Base-by-base conservation (phyloP, 92 coral and sea anemone species). In the Parazoanthus swiftii region DNA sequence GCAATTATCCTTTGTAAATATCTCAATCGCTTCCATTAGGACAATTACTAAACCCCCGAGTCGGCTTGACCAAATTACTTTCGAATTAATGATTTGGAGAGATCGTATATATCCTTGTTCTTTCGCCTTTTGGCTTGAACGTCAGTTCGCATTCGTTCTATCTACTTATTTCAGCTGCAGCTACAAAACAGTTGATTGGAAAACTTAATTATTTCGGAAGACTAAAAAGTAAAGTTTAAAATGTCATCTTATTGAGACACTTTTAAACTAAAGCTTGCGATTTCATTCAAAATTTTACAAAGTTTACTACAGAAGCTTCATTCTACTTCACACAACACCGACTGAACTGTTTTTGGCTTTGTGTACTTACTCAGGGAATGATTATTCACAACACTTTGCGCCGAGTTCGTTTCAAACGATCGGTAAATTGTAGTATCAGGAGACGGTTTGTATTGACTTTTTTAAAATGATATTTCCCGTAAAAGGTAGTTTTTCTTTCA, bases 1-100 rank as follows among this genome's bases (percentile, higher is more conserved):
- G 59, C 75, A 84, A 84, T 84, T 84, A 84, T 70, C 87, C 74
- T 44, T 84, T 84, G 87, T 71, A 84, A 84, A 84, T 84, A 84
- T 44, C 79, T 84, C 79, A 84, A 84, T 71, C 23, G 23, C 54
- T 50, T 50, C 87, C 87, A 84, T 84, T 84, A 84, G 39, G 79
- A 70, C 25, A 84, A 71, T 84, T 84, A 84, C 39, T 46, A 48
- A 9, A 29, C 68, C 77, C 42, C 56, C 68, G 42, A 70, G 43
- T 84, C 37, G 67, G 79, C 67, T 43, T 29, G 79, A 73, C 35
- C 42, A 84, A 84, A 46, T 84, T 44, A 48, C 48, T 29, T 43
- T 71, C 26, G 43, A 84, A 46, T 84, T 71, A 68, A 84, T 84
- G 59, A 84, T 70, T 71, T 73, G 48, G 68, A 65, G 87, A 56